Base-by-base conservation (phyloP, 2,888 invertebrate species). In the Heterodera filipjevi region DNA sequence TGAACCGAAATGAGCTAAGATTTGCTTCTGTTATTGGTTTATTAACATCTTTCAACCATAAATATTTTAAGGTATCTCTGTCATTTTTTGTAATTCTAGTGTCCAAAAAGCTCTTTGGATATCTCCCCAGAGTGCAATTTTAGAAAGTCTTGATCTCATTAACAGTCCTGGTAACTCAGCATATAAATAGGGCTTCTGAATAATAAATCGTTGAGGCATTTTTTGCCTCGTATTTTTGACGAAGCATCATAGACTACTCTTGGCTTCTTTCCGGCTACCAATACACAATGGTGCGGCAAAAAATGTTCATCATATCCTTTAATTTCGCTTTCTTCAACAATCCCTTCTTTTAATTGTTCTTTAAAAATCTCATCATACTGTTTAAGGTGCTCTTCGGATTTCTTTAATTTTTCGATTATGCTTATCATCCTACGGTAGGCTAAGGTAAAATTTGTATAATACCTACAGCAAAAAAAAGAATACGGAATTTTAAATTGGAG, bases 161-260 rank as follows among this genome's bases (percentile, higher is more conserved):
- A 77, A 44, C 1, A 76, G 22, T 1, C 77, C 77, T 32, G 35
- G 44, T 8, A 77, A n/a, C 6, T 77, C 77, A 76, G 39, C 32
- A 44, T 72, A 16, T 33, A 33, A 14, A 77, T 35, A 12, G 49
- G 74, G 19, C 77, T 35, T 39, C 53, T 71, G 53, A 33, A 53
- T 0, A 77, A 6, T 5, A 32, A n/a, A 8, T 76, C 77, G 35
- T 76, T 77, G 16, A 77, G n/a, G 46, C 44, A 53, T 12, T 77
- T 72, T 1, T 53, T 39, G 6, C 2, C 73, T 59, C 64, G 3
- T 3, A 44, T n/a, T 22, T 30, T 75, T 14, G 33, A 16, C 14
- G 76, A 76, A 3, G 35, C 77, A 33, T 77, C 77, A 77, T 39
- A 77, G 12, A 77, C 77, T 0, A 77, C 46, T 1, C 77, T 19